These are phyloP conservation scores for Eupithecia tripunctaria DNA, from an alignment of 2,888 invertebrate genomes.

Conservation along the genomic window DNA sequence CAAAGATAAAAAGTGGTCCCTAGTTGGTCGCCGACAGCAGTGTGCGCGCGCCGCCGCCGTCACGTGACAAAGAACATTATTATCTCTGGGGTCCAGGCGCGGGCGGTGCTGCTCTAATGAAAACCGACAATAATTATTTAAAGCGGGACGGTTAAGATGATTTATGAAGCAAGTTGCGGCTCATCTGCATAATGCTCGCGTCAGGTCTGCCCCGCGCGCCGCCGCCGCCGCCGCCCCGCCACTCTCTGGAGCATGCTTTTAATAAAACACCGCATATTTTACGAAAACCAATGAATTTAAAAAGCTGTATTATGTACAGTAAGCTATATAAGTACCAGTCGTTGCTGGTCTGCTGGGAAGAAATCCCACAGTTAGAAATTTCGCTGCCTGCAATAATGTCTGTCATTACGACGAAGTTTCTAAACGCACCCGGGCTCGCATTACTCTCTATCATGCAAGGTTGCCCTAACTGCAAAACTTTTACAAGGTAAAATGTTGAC, in stretches of 20 bases:
- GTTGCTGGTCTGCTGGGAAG: not conserved
- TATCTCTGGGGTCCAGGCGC: slow-evolving; percentile 21
- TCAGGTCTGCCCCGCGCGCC: slow-evolving; percentile 9
- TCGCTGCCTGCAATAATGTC: not conserved
- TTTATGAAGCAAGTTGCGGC: slow-evolving; percentile 56
- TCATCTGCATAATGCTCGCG: slow-evolving; percentile 59
- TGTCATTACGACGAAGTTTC: not conserved
- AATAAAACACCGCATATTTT: not conserved
- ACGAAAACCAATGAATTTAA: not conserved
- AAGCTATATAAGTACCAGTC: no score
- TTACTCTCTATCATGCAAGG: not conserved
- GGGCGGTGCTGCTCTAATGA: slow-evolving; percentile 43
- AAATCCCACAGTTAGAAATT: not conserved
- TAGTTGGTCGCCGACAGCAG: no score
- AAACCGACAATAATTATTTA: slow-evolving; percentile 60
- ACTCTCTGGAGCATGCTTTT: not conserved
- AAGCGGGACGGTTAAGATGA: slow-evolving; percentile 56
- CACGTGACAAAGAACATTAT: slow-evolving; percentile 4
- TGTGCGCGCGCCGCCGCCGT: not conserved
- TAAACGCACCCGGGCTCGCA: not conserved
- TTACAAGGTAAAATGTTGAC: not conserved
- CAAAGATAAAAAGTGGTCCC: no score
- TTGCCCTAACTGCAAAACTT: not conserved
- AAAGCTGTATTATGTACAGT: no score
- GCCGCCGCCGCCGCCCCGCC: slow-evolving; percentile 4